A percentile compares a stretch with the other conserved stretches of the same genome.
Evolutionary conservation across 2,888 invertebrate species (phyloP).

Genomic region (Nemotelus pantherinus): DNA sequence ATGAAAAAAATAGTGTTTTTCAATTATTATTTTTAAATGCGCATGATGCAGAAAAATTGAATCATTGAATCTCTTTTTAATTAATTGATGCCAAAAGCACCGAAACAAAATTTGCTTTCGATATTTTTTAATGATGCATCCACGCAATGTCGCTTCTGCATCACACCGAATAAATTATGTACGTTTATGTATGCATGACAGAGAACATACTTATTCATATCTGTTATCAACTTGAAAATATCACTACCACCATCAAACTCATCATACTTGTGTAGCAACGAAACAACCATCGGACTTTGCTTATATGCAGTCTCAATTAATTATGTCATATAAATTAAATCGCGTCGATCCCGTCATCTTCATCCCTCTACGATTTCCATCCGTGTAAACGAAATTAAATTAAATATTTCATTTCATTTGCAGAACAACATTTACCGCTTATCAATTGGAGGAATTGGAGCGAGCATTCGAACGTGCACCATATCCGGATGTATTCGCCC

Average conservation of each 20-base stretch:
- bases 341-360: not conserved
- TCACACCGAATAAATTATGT: no score
- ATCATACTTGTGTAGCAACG: not conserved
- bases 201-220: not conserved
- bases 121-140: no score
- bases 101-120: no score
- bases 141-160: no score
- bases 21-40: no score
- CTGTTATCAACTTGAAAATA: slow-evolving; percentile 13
- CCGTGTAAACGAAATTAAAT: slow-evolving; percentile 3
- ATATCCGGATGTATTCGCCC: slow-evolving; percentile 94
- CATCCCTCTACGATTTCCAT: not conserved
- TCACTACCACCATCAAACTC: not conserved
- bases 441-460: slow-evolving; percentile 92
- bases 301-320: not conserved
- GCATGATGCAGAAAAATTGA: no score
- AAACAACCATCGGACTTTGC: not conserved
- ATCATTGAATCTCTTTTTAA: no score
- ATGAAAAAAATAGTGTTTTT: no score
- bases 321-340: slow-evolving; percentile 20
- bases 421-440: slow-evolving; percentile 96
- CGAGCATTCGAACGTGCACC: slow-evolving; percentile 94
- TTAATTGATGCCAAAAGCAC: no score
- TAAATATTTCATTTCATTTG: slow-evolving; percentile 53
- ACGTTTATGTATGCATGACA: no score